A percentile compares a stretch with the other conserved stretches of the same genome.
Evolutionary conservation across 2,888 invertebrate genomes (phyloP).

Genomic region (Heterodera filipjevi): DNA sequence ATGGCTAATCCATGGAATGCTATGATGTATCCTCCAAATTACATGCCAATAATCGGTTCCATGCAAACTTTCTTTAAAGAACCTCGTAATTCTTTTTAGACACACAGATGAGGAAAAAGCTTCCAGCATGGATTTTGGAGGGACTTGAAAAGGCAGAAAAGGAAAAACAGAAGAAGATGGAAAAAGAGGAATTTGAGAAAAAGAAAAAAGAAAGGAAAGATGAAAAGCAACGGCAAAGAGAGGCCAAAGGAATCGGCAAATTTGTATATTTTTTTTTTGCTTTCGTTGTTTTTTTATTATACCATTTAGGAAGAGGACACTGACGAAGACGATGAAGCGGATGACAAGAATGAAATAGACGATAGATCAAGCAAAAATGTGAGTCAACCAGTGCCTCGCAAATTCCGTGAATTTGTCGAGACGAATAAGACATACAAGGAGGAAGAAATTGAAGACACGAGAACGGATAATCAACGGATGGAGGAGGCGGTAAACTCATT

Average conservation of each 20-base stretch:
- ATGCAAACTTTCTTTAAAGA: neutral
- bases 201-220: conserved; percentile 45
- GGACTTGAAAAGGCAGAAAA: conserved; percentile 96
- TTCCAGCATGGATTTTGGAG: conserved; percentile 97
- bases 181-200: conserved; percentile 68
- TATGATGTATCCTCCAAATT: conserved; percentile 13
- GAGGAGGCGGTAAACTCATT: neutral
- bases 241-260: conserved; percentile 52
- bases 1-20: conserved; percentile 22
- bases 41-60: conserved; percentile 35
- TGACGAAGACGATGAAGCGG: conserved; percentile 47
- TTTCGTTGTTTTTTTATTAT: neutral
- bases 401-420: conserved; percentile 24
- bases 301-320: conserved; percentile 49
- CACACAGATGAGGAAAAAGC: conserved; percentile 56
- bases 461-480: conserved; percentile 27
- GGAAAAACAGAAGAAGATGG: conserved; percentile 83
- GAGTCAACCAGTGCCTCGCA: conserved; percentile 22
- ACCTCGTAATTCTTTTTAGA: conserved; percentile 6
- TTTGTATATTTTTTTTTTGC: conserved; percentile 44
- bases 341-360: conserved; percentile 14
- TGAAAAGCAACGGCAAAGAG: conserved; percentile 38
- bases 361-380: neutral
- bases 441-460: conserved; percentile 26
- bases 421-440: conserved; percentile 16